Evolutionary conservation across 2,888 invertebrate genomes (phyloP), one percentile per base, ranked within the genome.

Genomic region (Drosophila acutilabella): DNA sequence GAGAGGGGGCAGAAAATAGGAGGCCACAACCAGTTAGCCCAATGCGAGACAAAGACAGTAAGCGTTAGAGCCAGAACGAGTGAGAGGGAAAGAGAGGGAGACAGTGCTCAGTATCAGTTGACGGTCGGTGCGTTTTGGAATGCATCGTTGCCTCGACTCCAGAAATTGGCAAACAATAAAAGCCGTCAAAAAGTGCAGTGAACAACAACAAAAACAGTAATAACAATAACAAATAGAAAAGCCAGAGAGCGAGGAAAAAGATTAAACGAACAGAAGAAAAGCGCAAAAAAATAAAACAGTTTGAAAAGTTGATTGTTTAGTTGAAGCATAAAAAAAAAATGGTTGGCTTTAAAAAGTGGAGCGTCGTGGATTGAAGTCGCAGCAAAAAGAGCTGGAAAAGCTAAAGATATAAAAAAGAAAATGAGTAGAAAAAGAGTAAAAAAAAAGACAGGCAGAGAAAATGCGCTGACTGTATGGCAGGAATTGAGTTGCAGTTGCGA

Each of bases 281-380:
- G 58, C 50, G 54, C 41, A 60, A 45, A 73, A 58, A 48, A 58
- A 73, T 76, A 84, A 74, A 77, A 84, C 86, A 73, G 83, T 88
- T 89, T 88, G 83, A 86, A 86, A 86, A 86, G 85, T 86, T 86
- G 85, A 86, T 86, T 86, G 89, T 86, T 88, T 82, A 88, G 89
- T 86, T 89, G 88, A 81, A 78, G 89, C 89, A 88, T 80, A 85
- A 78, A 85, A 84, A 78, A 85, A 84, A 72, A 84, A 72, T 77
- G 71, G 88, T 68, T 88, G 70, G 56, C 86, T 79, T 50, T 70
- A 74, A 88, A 88, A 82, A 83, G 82, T 83, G 81, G 82, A 83
- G 82, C 89, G 82, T 67, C 81, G 36, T 36, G 36, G 80, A 83
- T 80, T 80, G 80, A 51, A 74, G 87, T 65, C 62, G 73, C 54